Base-by-base conservation (phyloP, 2,113 vertebrate species). In the Scatophagus argus region DNA sequence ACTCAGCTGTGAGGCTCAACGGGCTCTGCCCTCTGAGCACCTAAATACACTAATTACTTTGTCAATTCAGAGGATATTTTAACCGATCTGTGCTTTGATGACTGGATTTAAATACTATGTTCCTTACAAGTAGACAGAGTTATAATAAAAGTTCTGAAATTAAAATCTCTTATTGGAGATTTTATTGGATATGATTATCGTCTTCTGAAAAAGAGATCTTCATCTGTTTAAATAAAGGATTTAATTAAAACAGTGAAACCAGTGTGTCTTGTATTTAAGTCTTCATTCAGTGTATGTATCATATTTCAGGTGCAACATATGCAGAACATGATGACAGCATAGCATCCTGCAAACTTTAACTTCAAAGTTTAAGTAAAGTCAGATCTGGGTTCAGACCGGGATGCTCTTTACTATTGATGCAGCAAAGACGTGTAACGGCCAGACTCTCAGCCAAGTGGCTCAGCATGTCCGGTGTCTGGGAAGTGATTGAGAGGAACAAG, bases 401-500 rank as follows among this genome's bases (percentile, higher is more conserved):
- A 51, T 56, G 49, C 27, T 68, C 16, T 39, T 25, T 47, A 32
- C 58, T 27, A 46, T 43, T 23, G 62, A 75, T 74, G 66, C 19
- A 7, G 3, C 38, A 59, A 61, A 81, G 51, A 69, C 4, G 8
- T n/a, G 29, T 70, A 79, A 79, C 62, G 39, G 54, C 61, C 64
- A 31, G 54, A 75, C 32, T 55, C 74, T 78, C 66, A 84, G 62
- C 66, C 74, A 78, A 87, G 72, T 76, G 69, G 78, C 44, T 65
- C 29, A 23, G 63, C 3, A 14, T 81, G 85, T 89, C 83, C 81
- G 14, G 55, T 86, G 61, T 67, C 71, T 79, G 59, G 65, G 74
- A 89, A 56, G 89, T 93, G 88, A 92, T 88, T 79, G 85, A 90
- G 83, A 88, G 82, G 81, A 90, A 91, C 84, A 87, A 89, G 76